phyloP scores from a whole-genome alignment of 2,888 invertebrate species.

The Ichneumon xanthorius region DNA sequence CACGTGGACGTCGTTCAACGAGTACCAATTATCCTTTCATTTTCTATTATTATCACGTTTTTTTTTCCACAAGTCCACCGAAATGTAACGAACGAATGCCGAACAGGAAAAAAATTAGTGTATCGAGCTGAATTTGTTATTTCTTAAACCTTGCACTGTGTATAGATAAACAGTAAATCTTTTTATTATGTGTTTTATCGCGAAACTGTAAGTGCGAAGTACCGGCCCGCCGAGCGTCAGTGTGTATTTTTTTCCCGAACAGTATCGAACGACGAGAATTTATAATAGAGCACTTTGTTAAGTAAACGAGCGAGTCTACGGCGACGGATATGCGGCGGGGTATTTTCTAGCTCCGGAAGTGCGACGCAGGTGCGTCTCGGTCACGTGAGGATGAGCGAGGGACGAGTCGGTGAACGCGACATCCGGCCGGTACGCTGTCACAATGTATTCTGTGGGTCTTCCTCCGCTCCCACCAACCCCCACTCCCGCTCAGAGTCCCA shows the following conservation, averaged over 20 bases:
- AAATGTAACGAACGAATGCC: conserved; percentile 37
- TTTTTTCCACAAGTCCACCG: too few species aligned
- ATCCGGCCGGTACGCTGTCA: conserved; percentile 47
- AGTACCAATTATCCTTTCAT: conserved; percentile 5
- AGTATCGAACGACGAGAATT: conserved; percentile 9
- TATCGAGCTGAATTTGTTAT: too few species aligned
- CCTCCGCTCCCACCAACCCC: not conserved
- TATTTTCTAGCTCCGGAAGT: conserved; percentile 45
- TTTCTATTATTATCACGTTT: too few species aligned
- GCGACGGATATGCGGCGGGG: not conserved
- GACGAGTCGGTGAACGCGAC: conserved; percentile 62
- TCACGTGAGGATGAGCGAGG: conserved; percentile 61
- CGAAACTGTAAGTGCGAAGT: not conserved
- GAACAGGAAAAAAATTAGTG: not conserved
- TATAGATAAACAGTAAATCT: too few species aligned
- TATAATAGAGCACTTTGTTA: conserved; percentile 47
- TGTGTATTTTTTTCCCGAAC: not conserved
- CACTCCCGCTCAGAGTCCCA: not conserved
- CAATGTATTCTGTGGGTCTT: conserved; percentile 51
- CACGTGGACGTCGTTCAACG: conserved; percentile 55
- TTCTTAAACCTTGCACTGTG: too few species aligned
- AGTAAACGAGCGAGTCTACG: conserved; percentile 29
- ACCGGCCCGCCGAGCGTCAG: not conserved
- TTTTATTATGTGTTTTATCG: not conserved
- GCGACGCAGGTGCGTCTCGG: conserved; percentile 65